Evolutionary conservation across 2,797 vertebrate species (phyloP).

Genomic region (Syngnathus rostellatus): DNA sequence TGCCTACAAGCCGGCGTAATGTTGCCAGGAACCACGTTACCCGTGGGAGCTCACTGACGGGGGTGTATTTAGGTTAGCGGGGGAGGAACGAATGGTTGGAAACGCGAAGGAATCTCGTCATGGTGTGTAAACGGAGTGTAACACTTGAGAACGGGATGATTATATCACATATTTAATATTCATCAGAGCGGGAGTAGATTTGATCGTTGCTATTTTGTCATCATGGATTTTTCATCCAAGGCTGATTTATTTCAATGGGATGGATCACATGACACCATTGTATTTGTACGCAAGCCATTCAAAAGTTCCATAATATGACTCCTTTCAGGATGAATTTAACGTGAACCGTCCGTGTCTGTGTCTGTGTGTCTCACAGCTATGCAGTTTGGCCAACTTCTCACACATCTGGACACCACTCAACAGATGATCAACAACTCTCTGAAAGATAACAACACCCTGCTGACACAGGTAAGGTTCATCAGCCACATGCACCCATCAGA

Average conservation of each 20-base stretch:
- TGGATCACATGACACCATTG: background rate
- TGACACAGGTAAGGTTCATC: constrained; percentile 72
- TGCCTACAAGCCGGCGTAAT: background rate
- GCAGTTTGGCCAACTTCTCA: constrained; percentile 91
- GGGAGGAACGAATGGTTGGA: constrained; percentile 20
- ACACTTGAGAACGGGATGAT: constrained; percentile 1
- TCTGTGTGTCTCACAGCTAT: constrained; percentile 64
- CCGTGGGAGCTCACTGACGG: constrained; percentile 47
- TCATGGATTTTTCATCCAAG: background rate
- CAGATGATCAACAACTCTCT: constrained; percentile 85
- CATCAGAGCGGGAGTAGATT: background rate
- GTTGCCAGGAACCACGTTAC: constrained; percentile 39
- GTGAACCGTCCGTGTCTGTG: background rate
- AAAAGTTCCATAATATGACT: background rate
- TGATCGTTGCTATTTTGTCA: background rate
- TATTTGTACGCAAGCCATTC: background rate
- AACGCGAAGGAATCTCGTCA: too few relatives aligned
- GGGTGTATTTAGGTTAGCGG: constrained; percentile 44
- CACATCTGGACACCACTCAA: constrained; percentile 89
- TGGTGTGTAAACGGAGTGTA: background rate
- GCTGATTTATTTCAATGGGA: background rate
- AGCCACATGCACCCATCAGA: background rate
- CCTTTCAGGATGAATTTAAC: background rate
- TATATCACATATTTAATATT: background rate
- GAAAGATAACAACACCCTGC: constrained; percentile 79